Conservation (phyloP, 2,113 vertebrate genomes). For the Panthera leo region DNA sequence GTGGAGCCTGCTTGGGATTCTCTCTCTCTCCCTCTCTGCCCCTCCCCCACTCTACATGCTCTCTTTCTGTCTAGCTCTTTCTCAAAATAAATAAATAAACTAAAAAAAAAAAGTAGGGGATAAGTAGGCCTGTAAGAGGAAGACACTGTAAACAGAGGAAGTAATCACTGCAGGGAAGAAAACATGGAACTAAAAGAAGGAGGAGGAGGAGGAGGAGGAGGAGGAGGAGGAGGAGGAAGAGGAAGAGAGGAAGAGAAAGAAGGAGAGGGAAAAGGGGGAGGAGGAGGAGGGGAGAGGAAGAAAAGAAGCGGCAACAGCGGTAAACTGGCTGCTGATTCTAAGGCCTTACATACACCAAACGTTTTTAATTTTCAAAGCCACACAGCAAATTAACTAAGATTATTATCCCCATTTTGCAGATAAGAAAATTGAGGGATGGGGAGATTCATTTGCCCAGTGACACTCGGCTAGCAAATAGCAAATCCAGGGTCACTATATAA, state of each 20-base stretch:
- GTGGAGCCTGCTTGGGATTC: too few relatives aligned
- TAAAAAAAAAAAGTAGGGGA: too few relatives aligned
- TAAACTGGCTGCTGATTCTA: neutral
- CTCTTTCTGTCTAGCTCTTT: too few relatives aligned
- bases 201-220: neutral
- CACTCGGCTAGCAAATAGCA: neutral
- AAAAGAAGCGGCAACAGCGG: accelerated
- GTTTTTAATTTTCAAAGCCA: constrained; percentile 11
- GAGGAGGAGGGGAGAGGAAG: too few relatives aligned
- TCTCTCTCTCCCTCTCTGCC: too few relatives aligned
- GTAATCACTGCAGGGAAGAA: neutral
- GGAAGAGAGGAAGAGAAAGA: neutral
- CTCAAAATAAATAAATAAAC: too few relatives aligned
- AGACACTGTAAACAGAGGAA: neutral
- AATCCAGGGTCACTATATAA: neutral
- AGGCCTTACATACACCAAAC: neutral
- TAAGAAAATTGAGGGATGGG: neutral
- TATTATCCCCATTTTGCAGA: neutral
- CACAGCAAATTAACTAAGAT: neutral
- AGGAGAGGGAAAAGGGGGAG: neutral
- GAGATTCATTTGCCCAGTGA: neutral
- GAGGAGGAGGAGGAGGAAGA: too few relatives aligned
- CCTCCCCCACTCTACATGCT: too few relatives aligned
- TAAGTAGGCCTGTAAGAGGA: neutral
- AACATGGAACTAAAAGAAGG: neutral